Evolutionary conservation across 2,113 vertebrate species (phyloP).

Genomic region (Corythornis cristatus): DNA sequence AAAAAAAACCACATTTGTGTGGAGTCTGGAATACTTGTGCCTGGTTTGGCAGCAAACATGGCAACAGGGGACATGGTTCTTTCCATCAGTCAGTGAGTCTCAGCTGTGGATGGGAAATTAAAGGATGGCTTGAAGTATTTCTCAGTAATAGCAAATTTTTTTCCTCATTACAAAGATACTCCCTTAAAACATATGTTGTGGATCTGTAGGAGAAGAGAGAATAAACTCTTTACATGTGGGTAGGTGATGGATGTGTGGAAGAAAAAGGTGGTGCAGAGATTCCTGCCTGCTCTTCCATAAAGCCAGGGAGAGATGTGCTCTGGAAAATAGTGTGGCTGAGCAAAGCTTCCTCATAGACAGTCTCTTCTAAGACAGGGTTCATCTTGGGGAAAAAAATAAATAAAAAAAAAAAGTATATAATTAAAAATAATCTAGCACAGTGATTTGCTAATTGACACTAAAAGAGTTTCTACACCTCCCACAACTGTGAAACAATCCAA

Average conservation of each 20-base stretch:
- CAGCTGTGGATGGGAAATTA: background rate
- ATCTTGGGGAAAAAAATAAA: background rate
- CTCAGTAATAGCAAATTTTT: background rate
- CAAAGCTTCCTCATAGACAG: background rate
- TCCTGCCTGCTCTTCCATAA: background rate
- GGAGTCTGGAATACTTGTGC: background rate
- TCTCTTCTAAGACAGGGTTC: background rate
- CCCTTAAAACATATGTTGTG: background rate
- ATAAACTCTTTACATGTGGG: background rate
- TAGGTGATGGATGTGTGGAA: background rate
- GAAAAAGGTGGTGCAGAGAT: background rate
- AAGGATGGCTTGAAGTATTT: background rate
- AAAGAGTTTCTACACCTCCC: background rate
- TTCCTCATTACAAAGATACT: background rate
- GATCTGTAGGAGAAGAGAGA: background rate
- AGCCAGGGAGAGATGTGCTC: background rate
- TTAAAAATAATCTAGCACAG: background rate
- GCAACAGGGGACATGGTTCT: background rate
- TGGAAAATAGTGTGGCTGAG: background rate
- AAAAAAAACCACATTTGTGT: background rate
- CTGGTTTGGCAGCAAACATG: background rate
- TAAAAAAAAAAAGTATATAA: background rate
- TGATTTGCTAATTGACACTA: constrained; percentile 6
- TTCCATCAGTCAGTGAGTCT: background rate
- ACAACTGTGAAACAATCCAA: background rate